Evolutionary conservation across 2,888 invertebrate species (phyloP), one percentile per base, ranked within the genome.

Genomic region (Dicycla oo): DNA sequence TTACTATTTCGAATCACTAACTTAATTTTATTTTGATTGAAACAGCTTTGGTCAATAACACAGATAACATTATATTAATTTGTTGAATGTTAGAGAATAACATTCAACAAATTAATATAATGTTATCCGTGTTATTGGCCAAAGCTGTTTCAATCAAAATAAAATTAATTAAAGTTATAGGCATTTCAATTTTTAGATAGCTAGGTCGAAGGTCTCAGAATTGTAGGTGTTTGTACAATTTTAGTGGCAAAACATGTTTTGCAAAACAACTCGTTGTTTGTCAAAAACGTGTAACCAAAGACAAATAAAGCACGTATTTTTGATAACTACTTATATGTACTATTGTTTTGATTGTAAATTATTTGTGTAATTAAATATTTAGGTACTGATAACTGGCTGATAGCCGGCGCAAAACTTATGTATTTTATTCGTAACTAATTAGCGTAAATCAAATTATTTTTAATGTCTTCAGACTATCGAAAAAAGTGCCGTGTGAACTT

Each of bases 191-290:
- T 53, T 49, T 8, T 15, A 45, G 68, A 78, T 73, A 75, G 49
- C 56, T 15, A 60, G 60, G 30, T 80, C 60, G 65, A 23, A 62
- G 64, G 49, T 51, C 51, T 13, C 13, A 30, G 30, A 60, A n/a
- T 34, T 45, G 3, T 34, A 15, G 13, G 8, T 56, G n/a, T 26
- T 43, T 66, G 15, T 56, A n/a, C 20, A 53, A 30, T 54, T 56
- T 40, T n/a, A 34, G 56, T 1, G 43, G 11, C 4, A 60, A 56
- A 53, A 66, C 23, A 51, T 47, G 58, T 79, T 65, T 73, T 51
- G 57, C n/a, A 56, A 65, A 80, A 75, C 81, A 68, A 68, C 60
- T 7, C n/a, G 11, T 26, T 20, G 10, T 68, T 68, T 54, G 45
- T n/a, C 8, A 26, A 51, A 58, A 43, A 30, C 38, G 23, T 38